These are phyloP conservation scores for Hydrocynus forskahlii DNA, from an alignment of 2,797 vertebrate genomes.

Conservation along the genomic window DNA sequence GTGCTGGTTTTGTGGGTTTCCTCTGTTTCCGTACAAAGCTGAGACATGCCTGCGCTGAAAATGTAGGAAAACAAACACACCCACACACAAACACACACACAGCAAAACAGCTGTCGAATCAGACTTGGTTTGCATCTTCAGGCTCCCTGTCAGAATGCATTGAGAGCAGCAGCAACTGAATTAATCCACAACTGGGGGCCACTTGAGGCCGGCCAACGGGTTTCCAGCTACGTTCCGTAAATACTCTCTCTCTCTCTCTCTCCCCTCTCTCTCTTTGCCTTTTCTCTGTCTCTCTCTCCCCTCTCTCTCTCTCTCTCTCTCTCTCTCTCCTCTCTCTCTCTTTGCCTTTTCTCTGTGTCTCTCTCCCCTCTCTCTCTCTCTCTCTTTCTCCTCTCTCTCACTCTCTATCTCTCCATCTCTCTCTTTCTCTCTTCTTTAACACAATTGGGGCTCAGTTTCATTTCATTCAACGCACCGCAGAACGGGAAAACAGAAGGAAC, in stretches of 20 bases:
- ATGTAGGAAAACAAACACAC: neutral
- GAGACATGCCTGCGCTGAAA: neutral
- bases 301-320: neutral
- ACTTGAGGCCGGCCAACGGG: slow-evolving; percentile 16
- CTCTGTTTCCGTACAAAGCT: neutral
- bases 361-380: neutral
- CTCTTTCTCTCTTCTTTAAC: neutral
- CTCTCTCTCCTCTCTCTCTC: neutral
- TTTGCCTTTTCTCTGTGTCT: neutral
- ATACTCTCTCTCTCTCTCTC: neutral
- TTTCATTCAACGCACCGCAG: neutral
- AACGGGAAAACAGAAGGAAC: neutral
- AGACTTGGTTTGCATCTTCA: slow-evolving; percentile 54
- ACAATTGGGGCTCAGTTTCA: neutral
- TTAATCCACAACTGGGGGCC: slow-evolving; percentile 30
- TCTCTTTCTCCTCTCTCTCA: neutral
- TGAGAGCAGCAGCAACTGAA: slow-evolving; percentile 39
- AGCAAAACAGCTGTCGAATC: slow-evolving; percentile 55
- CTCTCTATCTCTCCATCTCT: neutral
- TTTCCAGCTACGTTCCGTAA: slow-evolving; percentile 13
- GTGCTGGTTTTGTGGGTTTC: neutral
- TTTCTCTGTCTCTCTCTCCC: neutral
- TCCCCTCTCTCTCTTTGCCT: neutral
- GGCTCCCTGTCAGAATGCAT: slow-evolving; percentile 54
- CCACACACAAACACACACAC: slow-evolving; percentile 30